These are phyloP conservation scores for Pica pica DNA, from an alignment of 2,113 vertebrate genomes.

Conservation along the genomic window DNA sequence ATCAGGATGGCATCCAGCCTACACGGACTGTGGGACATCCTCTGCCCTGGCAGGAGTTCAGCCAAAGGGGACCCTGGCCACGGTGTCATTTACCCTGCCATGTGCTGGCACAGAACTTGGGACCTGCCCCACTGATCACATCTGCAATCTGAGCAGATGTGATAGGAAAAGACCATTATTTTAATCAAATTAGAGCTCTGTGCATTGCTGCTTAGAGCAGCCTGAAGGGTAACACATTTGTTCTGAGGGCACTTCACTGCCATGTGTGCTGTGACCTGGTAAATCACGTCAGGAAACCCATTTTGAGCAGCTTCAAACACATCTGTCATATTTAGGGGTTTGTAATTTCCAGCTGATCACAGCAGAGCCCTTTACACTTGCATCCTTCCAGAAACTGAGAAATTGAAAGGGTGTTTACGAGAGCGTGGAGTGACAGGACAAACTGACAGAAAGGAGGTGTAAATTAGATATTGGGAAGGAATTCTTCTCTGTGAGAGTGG, in stretches of 20 bases:
- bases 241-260: background rate
- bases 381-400: background rate
- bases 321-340: background rate
- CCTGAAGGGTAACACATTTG: background rate
- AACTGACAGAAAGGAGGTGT: background rate
- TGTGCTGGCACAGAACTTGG: background rate
- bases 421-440: background rate
- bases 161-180: slow-evolving; percentile 6
- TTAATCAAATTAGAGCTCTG: slow-evolving; percentile 22
- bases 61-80: background rate
- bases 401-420: background rate
- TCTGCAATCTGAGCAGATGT: background rate
- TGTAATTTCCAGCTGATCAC: background rate
- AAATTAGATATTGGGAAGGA: background rate
- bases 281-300: slow-evolving; percentile 32
- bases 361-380: background rate
- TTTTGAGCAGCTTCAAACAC: slow-evolving; percentile 63
- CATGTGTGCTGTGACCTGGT: background rate
- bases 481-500: background rate
- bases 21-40: background rate
- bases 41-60: background rate
- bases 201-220: slow-evolving; percentile 5
- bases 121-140: background rate
- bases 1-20: background rate
- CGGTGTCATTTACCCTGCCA: background rate